Base-by-base conservation (phyloP, 2,113 vertebrate genomes). In the Xyliphius kryptos region DNA sequence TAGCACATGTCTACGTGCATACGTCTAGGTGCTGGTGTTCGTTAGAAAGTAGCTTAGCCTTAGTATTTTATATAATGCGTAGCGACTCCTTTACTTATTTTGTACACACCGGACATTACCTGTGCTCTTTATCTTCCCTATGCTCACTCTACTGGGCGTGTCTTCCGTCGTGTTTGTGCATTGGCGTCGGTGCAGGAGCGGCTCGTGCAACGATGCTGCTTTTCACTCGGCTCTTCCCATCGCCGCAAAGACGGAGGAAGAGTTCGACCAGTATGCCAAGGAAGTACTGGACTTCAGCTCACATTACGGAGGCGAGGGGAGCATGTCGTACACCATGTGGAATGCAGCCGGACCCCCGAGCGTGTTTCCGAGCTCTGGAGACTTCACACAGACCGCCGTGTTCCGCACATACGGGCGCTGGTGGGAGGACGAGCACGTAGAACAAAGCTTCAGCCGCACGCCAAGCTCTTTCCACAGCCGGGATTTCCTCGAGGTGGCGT, bases 291-390 rank as follows among this genome's bases (percentile, higher is more conserved):
- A 98, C 84, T 97, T 97, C 85, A 99, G 93, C 79, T 98, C 96
- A 54, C 96, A 99, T 79, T 99, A 99, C 51, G 96, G 96, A 59
- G 95, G 94, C 70, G 96, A 99, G 74, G 97, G 97, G 65, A 98
- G 95, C 81, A 94, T 99, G 91, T 99, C 96, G 0, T 99, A 99
- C 22, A 99, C 96, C 58, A 97, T 98, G 95, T 93, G 94, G 94
- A 99, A 99, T 81, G 83, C 97, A 80, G 92, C 94, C 0, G 93
- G 93, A 20, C 83, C 90, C 46, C 96, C 95, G 37, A 99, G 95
- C 0, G 94, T 99, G 40, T 99, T 95, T 78, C 96, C 95, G 16
- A 95, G 92, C 80, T 96, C 93, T 3, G 96, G 96, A 17, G 96
- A 99, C 82, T 98, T 98, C 43, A 99, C 96, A 8, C 96, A 99